Percentiles rank a stretch among this genome's conserved stretches.
These are phyloP conservation scores for Bubo scandiacus DNA, from an alignment of 2,113 vertebrate species.

Conservation along the genomic window DNA sequence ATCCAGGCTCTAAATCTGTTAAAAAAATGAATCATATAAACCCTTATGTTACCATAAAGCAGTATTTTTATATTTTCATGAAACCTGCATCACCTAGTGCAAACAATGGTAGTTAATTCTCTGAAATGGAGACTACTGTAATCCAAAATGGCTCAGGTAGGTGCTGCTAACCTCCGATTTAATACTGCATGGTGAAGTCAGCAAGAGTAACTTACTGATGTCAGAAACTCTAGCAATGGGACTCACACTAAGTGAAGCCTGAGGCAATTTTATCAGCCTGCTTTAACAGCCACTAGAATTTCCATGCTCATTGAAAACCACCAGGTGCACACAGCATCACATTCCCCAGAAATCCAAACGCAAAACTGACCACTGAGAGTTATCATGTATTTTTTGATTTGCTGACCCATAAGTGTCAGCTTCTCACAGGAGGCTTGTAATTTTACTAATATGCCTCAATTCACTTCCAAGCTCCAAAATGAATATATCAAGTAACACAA, in stretches of 20 bases:
- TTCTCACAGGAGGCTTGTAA: background rate
- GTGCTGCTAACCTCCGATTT: background rate
- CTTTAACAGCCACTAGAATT: background rate
- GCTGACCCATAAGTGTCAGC: background rate
- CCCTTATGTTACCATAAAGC: background rate
- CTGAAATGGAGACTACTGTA: background rate
- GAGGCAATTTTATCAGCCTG: background rate
- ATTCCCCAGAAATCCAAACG: background rate
- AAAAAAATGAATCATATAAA: rapidly evolving
- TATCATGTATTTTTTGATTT: background rate
- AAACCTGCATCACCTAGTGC: background rate
- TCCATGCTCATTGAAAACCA: background rate
- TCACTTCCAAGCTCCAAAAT: background rate
- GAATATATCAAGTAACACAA: background rate
- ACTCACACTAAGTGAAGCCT: background rate
- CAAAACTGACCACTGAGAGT: background rate
- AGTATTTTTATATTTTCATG: background rate
- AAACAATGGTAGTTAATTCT: background rate
- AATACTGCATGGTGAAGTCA: background rate
- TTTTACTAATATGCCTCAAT: background rate
- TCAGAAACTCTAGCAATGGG: background rate
- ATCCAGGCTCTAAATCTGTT: background rate
- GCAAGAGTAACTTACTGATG: background rate
- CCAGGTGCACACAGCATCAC: too few relatives aligned
- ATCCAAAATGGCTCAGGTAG: background rate